These are phyloP conservation scores for Atlantisia rogersi DNA, from an alignment of 2,113 vertebrate species.

Conservation along the genomic window DNA sequence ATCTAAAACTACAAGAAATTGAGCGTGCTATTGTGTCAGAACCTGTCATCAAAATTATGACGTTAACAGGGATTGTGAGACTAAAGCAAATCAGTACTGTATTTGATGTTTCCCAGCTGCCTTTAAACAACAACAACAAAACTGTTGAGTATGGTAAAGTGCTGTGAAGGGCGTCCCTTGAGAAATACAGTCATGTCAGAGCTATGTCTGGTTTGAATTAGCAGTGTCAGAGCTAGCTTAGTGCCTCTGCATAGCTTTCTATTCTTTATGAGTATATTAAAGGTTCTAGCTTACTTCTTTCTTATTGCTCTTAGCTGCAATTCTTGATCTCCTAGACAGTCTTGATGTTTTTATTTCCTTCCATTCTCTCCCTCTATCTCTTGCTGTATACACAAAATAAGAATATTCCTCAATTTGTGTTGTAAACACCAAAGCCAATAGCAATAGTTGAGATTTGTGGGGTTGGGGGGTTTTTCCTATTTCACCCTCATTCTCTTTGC, in stretches of 20 bases:
- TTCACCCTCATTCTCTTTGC: not conserved
- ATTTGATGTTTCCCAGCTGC: not conserved
- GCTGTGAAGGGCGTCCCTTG: not conserved
- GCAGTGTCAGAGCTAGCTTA: not conserved
- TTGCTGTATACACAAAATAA: not conserved
- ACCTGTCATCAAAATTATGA: not conserved
- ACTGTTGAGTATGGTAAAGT: not conserved
- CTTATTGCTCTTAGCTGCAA: not conserved
- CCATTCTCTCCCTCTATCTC: not conserved
- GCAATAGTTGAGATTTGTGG: not conserved
- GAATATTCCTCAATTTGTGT: not conserved
- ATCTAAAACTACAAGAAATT: not conserved
- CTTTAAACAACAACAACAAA: constrained; percentile 17
- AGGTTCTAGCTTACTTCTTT: not conserved
- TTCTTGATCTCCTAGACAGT: not conserved
- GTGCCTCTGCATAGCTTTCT: not conserved
- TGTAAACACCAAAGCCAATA: not conserved
- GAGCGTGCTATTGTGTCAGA: rapidly evolving
- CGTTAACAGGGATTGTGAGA: not conserved
- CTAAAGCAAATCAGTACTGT: not conserved
- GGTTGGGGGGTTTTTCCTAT: not conserved
- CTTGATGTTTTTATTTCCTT: not conserved
- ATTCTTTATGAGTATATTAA: not conserved
- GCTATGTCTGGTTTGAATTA: constrained; percentile 27
- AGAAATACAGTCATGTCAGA: not conserved